Conservation (phyloP, 1,140 invertebrate genomes). For the Agrilus planipennis region DNA sequence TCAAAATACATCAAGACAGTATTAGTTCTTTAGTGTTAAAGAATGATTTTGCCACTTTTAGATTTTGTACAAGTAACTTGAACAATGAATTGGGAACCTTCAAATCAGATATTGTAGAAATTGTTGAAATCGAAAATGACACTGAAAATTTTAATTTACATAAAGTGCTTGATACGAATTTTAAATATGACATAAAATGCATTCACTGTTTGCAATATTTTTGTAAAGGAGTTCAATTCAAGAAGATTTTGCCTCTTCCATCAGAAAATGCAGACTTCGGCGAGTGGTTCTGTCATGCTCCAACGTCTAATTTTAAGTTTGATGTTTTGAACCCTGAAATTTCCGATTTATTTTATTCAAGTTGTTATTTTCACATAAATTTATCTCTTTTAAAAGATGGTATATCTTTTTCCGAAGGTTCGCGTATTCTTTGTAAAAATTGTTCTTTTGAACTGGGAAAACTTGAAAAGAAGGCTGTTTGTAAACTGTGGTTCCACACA, state of each 20-base stretch:
- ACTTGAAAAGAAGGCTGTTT: conserved; percentile 11
- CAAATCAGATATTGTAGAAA: conserved; percentile 37
- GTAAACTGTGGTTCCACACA: conserved; percentile 28
- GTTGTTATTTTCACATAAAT: conserved; percentile 39
- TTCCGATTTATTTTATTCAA: conserved; percentile 38
- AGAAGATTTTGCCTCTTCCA: conserved; percentile 41
- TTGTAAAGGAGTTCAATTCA: conserved; percentile 29
- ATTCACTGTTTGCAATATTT: conserved; percentile 39
- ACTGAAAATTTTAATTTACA: conserved; percentile 18
- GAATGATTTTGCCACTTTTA: conserved; percentile 24
- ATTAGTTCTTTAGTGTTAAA: conserved; percentile 20
- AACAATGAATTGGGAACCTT: conserved; percentile 33
- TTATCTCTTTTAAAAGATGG: conserved; percentile 28
- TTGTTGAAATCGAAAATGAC: conserved; percentile 18
- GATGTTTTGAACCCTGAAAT: conserved; percentile 33
- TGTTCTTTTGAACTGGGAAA: conserved; percentile 41
- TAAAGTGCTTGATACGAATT: conserved; percentile 26
- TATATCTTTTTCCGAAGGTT: conserved; percentile 34
- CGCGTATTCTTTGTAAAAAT: conserved; percentile 39
- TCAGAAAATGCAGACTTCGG: conserved; percentile 39
- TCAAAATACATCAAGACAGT: conserved; percentile 28
- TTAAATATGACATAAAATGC: conserved; percentile 34
- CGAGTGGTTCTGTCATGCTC: conserved; percentile 45
- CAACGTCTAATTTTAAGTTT: conserved; percentile 17
- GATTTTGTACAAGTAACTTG: conserved; percentile 19